Evolutionary conservation across 2,888 invertebrate genomes (phyloP).

Genomic region (Epiblema foenella): DNA sequence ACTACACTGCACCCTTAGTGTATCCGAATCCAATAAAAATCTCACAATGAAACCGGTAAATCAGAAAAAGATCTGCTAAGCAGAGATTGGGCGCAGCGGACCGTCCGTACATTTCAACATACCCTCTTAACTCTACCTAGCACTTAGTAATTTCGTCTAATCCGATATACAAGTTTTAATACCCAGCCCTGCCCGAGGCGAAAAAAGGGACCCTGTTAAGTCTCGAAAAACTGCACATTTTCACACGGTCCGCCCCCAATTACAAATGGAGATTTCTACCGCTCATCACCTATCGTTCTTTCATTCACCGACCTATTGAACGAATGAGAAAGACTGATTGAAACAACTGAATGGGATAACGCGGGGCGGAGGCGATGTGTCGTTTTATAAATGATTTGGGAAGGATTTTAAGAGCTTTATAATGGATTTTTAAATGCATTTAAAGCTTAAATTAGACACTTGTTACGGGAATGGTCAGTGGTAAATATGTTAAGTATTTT

Average conservation of each 20-base stretch:
- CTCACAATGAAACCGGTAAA: conserved; percentile 11
- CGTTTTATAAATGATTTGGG: conserved; percentile 66
- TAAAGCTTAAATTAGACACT: conserved; percentile 54
- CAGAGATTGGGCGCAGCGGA: conserved; percentile 45
- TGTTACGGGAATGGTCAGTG: conserved; percentile 42
- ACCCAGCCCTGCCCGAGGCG: conserved; percentile 73
- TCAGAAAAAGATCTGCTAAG: conserved; percentile 37
- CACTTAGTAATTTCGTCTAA: conserved; percentile 83
- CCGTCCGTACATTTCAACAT: conserved; percentile 46
- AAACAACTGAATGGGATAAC: conserved; percentile 54
- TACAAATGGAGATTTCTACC: conserved; percentile 66
- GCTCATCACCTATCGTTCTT: conserved; percentile 50
- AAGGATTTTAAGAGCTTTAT: conserved; percentile 52
- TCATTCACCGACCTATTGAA: conserved; percentile 50
- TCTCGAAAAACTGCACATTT: conserved; percentile 78
- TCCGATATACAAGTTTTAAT: conserved; percentile 83
- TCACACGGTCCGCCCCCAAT: conserved; percentile 75
- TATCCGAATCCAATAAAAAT: conserved; percentile 22
- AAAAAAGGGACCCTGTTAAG: conserved; percentile 79
- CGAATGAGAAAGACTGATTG: conserved; percentile 62
- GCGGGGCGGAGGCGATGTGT: conserved; percentile 54
- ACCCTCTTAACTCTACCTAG: conserved; percentile 70
- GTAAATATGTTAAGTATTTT: conserved; percentile 34
- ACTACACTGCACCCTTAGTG: not conserved
- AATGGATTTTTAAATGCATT: conserved; percentile 59